Evolutionary conservation across 1,140 invertebrate genomes (phyloP).

Genomic region (Meloidogyne floridensis): DNA sequence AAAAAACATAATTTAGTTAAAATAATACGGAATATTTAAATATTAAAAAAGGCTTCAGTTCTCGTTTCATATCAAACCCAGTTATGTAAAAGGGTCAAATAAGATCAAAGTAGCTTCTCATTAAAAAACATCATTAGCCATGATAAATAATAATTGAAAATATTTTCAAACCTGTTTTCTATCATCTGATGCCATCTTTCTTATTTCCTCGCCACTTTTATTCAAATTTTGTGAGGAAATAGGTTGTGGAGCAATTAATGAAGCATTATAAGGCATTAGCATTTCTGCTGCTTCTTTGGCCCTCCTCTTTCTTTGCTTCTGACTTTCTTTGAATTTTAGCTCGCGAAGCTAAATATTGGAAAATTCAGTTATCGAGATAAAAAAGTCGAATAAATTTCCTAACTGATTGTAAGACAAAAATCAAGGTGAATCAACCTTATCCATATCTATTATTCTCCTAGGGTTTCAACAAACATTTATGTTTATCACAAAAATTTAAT

Average conservation of each 20-base stretch:
- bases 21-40: not conserved
- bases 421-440: no score
- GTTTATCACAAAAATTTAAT: no score
- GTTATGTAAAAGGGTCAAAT: conserved; percentile 16
- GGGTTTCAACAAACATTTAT: no score
- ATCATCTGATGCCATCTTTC: conserved; percentile 49
- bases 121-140: conserved; percentile 30
- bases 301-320: conserved; percentile 33
- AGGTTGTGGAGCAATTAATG: conserved; percentile 32
- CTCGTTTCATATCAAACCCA: conserved; percentile 19
- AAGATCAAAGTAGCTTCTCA: conserved; percentile 32
- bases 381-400: no score
- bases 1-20: not conserved
- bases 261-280: conserved; percentile 37
- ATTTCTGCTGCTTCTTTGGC: conserved; percentile 9
- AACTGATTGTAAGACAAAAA: no score
- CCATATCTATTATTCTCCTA: no score
- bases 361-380: no score
- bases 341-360: conserved; percentile 34
- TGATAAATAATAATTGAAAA: not conserved
- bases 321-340: conserved; percentile 73
- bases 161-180: conserved; percentile 38
- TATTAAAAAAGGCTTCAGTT: conserved; percentile 22
- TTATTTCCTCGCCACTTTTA: conserved; percentile 39
- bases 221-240: conserved; percentile 8